Evolutionary conservation across 2,113 vertebrate genomes (phyloP).

Genomic region (Pterocles burchelli): DNA sequence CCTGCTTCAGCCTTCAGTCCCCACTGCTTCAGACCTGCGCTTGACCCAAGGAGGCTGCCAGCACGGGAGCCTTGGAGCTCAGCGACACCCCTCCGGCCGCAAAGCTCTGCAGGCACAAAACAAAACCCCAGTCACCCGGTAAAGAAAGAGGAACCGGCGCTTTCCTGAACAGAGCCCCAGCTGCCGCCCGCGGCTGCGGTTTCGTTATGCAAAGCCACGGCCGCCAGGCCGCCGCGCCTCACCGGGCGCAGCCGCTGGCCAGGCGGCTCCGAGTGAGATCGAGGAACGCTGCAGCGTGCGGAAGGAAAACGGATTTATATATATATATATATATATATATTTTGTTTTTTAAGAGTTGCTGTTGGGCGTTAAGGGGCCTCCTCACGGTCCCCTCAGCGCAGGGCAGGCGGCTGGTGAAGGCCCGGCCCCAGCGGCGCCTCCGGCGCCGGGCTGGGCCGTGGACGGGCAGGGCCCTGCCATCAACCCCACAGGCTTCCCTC

Average conservation of each 20-base stretch:
- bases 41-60: fast-evolving
- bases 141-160: neutral
- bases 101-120: neutral
- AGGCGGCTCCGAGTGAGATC: fast-evolving
- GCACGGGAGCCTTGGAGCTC: fast-evolving
- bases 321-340: too few relatives aligned
- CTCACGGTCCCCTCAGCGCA: neutral
- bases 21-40: fast-evolving
- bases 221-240: neutral
- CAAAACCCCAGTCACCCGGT: fast-evolving
- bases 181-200: neutral
- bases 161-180: neutral
- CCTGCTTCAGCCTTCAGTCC: fast-evolving
- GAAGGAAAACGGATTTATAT: fast-evolving
- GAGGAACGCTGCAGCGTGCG: neutral
- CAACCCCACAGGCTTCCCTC: fast-evolving
- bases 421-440: fast-evolving
- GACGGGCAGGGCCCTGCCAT: fast-evolving
- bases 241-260: neutral
- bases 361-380: fast-evolving
- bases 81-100: fast-evolving
- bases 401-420: neutral
- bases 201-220: neutral
- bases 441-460: too few relatives aligned
- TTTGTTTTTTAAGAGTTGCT: neutral